These are phyloP conservation scores for Gymnocypris eckloni DNA, from an alignment of 2,797 vertebrate species.

Conservation along the genomic window DNA sequence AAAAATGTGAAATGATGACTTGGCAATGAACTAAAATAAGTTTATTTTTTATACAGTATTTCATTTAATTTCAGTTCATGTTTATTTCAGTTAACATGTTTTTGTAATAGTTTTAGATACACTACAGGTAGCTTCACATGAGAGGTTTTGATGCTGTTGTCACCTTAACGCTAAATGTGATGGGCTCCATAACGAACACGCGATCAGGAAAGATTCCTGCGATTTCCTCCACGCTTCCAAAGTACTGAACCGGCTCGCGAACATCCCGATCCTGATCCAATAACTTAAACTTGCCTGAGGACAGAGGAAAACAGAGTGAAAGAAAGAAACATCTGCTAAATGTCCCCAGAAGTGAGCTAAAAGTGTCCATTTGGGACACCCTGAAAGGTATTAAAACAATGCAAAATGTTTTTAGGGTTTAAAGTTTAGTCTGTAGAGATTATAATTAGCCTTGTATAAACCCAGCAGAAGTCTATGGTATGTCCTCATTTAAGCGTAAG, in stretches of 20 bases:
- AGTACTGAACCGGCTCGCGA: conserved; percentile 93
- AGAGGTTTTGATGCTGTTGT: conserved; percentile 22
- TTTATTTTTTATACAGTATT: not conserved
- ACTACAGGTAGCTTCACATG: not conserved
- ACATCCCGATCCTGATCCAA: conserved; percentile 95
- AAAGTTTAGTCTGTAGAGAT: not conserved
- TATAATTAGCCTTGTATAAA: not conserved
- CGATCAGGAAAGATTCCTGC: conserved; percentile 94
- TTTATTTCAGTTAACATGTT: not conserved
- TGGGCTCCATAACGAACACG: conserved; percentile 96
- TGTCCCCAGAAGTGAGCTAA: not conserved
- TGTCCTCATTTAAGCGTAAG: not conserved
- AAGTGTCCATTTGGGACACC: not conserved
- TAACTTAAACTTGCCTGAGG: conserved; percentile 94
- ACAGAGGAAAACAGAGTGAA: not conserved
- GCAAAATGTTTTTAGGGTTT: not conserved
- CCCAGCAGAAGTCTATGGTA: not conserved
- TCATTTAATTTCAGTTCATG: not conserved
- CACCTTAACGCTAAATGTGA: conserved; percentile 97
- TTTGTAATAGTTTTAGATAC: not conserved
- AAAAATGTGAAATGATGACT: not conserved
- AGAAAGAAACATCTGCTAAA: not conserved
- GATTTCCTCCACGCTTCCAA: conserved; percentile 97
- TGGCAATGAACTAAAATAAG: not conserved
- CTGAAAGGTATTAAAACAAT: not conserved